Conservation (phyloP, 2,888 invertebrate species). For the Cosmia trapezina region DNA sequence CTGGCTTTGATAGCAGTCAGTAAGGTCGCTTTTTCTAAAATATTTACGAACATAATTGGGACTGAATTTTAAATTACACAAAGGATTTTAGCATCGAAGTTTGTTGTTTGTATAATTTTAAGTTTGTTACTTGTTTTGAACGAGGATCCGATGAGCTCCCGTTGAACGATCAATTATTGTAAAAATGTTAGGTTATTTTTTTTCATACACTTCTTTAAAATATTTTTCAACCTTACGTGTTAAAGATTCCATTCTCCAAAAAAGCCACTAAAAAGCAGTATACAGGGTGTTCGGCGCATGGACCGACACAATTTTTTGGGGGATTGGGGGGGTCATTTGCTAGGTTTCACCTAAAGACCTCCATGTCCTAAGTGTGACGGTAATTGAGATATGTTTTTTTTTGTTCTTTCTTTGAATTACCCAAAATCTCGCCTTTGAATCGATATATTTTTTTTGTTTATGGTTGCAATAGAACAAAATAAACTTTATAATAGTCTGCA, state of each 20-base stretch:
- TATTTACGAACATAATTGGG: conserved; percentile 63
- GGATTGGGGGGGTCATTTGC: too few relatives aligned
- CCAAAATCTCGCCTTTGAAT: too few relatives aligned
- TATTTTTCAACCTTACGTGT: neutral
- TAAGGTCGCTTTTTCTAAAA: conserved; percentile 48
- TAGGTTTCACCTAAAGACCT: too few relatives aligned
- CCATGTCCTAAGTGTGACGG: too few relatives aligned
- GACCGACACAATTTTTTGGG: too few relatives aligned
- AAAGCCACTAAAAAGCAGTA: neutral
- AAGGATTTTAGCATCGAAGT: conserved; percentile 53
- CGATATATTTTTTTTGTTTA: too few relatives aligned
- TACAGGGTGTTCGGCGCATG: too few relatives aligned
- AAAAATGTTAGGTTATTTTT: neutral
- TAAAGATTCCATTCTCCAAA: neutral
- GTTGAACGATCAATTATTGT: neutral
- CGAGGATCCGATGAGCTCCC: neutral
- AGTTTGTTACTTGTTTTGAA: conserved; percentile 38
- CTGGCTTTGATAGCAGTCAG: conserved; percentile 54
- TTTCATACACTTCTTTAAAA: neutral
- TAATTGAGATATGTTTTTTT: too few relatives aligned
- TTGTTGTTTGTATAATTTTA: conserved; percentile 46
- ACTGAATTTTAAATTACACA: conserved; percentile 62
- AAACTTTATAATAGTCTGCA: too few relatives aligned
- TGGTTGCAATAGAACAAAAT: too few relatives aligned
- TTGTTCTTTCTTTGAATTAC: too few relatives aligned